phyloP scores from a whole-genome alignment of 2,113 vertebrate species.

The Salvelinus sp. region DNA sequence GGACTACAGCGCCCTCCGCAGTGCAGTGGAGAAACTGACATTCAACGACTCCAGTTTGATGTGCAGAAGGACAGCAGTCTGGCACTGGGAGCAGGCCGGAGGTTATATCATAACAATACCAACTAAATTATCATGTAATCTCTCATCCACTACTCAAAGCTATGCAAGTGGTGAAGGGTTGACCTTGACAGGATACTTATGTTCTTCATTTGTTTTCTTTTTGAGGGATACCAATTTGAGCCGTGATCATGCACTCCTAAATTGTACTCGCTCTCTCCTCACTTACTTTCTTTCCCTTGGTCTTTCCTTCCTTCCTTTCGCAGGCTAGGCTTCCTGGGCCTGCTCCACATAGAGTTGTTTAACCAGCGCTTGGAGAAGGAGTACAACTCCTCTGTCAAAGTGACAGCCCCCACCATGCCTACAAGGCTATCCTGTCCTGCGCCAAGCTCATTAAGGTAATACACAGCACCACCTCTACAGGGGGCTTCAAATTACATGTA shows the following conservation, averaged over 20 bases:
- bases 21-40: slow-evolving; percentile 90
- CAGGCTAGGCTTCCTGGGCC: slow-evolving; percentile 94
- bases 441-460: slow-evolving; percentile 90
- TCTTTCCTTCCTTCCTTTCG: not conserved
- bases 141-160: not conserved
- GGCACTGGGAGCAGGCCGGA: slow-evolving; percentile 95
- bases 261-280: not conserved
- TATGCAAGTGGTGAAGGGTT: too few relatives aligned
- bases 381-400: slow-evolving; percentile 90
- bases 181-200: too few relatives aligned
- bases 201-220: too few relatives aligned
- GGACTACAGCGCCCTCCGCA: slow-evolving; percentile 87
- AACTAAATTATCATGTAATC: too few relatives aligned
- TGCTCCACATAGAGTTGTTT: slow-evolving; percentile 98
- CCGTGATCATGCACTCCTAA: too few relatives aligned
- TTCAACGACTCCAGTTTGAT: slow-evolving; percentile 94
- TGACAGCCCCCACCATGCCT: slow-evolving; percentile 92
- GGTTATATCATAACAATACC: slow-evolving; percentile 67
- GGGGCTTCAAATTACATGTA: too few relatives aligned
- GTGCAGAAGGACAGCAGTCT: slow-evolving; percentile 90
- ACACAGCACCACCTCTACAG: not conserved
- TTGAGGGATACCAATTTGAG: too few relatives aligned
- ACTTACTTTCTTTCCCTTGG: not conserved
- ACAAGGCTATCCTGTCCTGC: slow-evolving; percentile 89
- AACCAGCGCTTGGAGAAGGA: slow-evolving; percentile 96